A percentile compares a stretch with the other conserved stretches of the same genome.
These are phyloP conservation scores for Acrobasis consociella DNA, from an alignment of 2,888 invertebrate genomes.

Conservation along the genomic window DNA sequence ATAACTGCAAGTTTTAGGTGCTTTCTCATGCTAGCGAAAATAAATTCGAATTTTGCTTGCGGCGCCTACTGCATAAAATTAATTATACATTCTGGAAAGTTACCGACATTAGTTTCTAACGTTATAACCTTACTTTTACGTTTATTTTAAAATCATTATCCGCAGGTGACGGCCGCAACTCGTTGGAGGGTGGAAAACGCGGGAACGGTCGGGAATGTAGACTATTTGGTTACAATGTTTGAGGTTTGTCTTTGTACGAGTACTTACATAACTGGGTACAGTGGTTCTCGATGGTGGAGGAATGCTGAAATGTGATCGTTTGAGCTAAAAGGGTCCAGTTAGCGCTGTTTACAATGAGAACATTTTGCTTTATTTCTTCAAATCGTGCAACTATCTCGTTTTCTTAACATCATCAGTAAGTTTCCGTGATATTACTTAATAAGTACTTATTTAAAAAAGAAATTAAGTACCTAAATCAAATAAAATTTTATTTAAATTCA, in stretches of 20 bases:
- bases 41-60: conserved; percentile 17
- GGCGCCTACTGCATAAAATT: conserved; percentile 15
- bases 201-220: background rate
- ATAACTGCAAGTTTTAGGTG: conserved; percentile 19
- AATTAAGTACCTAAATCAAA: too few relatives aligned
- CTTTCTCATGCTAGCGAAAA: conserved; percentile 17
- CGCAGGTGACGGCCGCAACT: conserved; percentile 7
- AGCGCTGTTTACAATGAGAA: too few relatives aligned
- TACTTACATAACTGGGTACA: background rate
- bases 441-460: too few relatives aligned
- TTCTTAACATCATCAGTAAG: too few relatives aligned
- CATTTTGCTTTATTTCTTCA: too few relatives aligned
- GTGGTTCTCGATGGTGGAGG: too few relatives aligned
- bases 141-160: conserved; percentile 7
- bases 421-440: too few relatives aligned
- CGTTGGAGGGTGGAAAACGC: background rate
- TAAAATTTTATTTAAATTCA: too few relatives aligned
- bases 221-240: background rate
- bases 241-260: background rate
- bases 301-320: too few relatives aligned
- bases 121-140: conserved; percentile 16
- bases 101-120: conserved; percentile 11
- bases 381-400: too few relatives aligned
- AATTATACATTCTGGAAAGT: conserved; percentile 19
- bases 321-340: too few relatives aligned